Evolutionary conservation across 2,113 vertebrate species (phyloP), one percentile per base, ranked within the genome.

Genomic region (Centropristis striata): DNA sequence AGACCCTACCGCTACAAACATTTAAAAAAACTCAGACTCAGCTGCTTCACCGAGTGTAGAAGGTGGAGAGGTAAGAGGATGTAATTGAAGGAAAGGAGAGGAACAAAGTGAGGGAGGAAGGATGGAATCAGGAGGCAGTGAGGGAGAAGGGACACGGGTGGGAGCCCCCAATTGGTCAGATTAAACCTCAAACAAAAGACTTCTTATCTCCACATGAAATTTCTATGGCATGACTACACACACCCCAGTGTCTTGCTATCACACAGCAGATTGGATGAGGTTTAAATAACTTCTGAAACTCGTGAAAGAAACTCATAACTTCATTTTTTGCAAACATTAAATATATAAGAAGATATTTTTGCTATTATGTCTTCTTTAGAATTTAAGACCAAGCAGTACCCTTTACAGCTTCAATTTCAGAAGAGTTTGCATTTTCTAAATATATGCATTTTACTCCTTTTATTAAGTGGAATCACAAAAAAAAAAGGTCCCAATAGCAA

Each of bases 201-300:
- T 81, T 87, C 86, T 90, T 83, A 89, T 91, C 90, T 85, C 86
- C 80, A 89, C 84, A 91, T 82, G 81, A 83, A 86, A 90, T 92
- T 85, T 89, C 71, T 80, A 60, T 73, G 36, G 78, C 78, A 84
- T 65, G 75, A 80, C 69, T 6, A 68, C 23, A 80, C 27, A 49
- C 27, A 47, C 86, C 50, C 44, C 15, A 64, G n/a, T 51, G 42
- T 57, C 36, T 28, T 59, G 39, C 70, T 70, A 41, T 68, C 20
- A 39, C 51, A 7, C 39, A 64, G 53, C 46, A 18, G 44, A 72
- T 47, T 51, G 25, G n/a, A 41, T 21, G 4, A 8, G 59, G 54
- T 37, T 50, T 27, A 36, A 44, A 59, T 13, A 3, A 57, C 49
- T 21, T 44, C 0, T 44, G 37, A 3, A 25, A 32, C 32, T 32